These are phyloP conservation scores for Drosophila hamatofila DNA, from an alignment of 2,888 invertebrate species.

Conservation along the genomic window DNA sequence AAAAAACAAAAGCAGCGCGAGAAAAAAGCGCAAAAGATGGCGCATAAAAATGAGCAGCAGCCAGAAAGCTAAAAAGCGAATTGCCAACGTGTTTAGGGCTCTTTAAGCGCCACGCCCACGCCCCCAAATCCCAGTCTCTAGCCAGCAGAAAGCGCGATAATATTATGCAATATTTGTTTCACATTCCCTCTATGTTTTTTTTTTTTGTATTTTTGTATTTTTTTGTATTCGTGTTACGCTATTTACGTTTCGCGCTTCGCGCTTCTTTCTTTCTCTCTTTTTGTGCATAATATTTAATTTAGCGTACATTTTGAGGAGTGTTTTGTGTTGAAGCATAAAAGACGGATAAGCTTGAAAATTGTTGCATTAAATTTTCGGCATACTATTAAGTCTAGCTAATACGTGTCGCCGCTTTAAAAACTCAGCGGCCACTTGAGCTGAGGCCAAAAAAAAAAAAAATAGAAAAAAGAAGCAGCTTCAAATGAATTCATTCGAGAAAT, in stretches of 20 bases:
- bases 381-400: not conserved
- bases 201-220: slow-evolving; percentile 1
- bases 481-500: not conserved
- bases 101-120: slow-evolving; percentile 47
- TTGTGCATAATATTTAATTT: slow-evolving; percentile 59
- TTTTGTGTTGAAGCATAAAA: slow-evolving; percentile 11
- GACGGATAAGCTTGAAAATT: slow-evolving; percentile 1
- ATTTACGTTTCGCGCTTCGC: slow-evolving; percentile 3
- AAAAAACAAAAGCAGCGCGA: not conserved
- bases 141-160: slow-evolving; percentile 42
- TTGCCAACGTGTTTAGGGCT: slow-evolving; percentile 61
- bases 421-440: not conserved
- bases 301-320: slow-evolving; percentile 33
- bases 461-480: not conserved
- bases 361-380: not conserved
- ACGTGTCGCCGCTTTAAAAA: not conserved
- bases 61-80: slow-evolving; percentile 53
- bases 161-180: slow-evolving; percentile 71
- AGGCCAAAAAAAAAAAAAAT: no score
- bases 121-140: not conserved
- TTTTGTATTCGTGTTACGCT: slow-evolving; percentile 5
- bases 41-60: slow-evolving; percentile 19
- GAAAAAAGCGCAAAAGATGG: not conserved
- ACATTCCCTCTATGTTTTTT: slow-evolving; percentile 40
- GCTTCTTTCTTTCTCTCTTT: not conserved